Percentiles rank a stretch among this genome's conserved stretches.
Conservation (phyloP, 2,888 invertebrate genomes). For the Aporophyla nigra region DNA sequence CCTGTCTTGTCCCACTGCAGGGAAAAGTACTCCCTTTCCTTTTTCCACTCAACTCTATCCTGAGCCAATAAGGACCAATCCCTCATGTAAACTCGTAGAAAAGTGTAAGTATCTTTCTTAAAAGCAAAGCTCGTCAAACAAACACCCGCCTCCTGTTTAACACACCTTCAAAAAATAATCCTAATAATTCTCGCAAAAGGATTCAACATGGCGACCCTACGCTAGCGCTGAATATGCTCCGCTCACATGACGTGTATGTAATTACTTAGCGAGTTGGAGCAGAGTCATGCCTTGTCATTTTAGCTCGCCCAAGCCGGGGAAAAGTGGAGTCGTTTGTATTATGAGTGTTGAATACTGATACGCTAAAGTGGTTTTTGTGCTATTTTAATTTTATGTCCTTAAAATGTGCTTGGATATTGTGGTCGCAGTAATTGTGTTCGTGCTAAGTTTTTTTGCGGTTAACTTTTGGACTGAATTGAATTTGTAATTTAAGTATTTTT, state of each 20-base stretch:
- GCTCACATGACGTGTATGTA: conserved; percentile 87
- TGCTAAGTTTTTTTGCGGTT: conserved; percentile 8
- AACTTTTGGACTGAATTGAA: not conserved
- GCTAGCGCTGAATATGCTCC: conserved; percentile 72
- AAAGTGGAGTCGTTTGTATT: conserved; percentile 76
- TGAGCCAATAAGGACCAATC: too few species aligned
- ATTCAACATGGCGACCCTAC: conserved; percentile 65
- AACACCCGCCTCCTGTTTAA: not conserved
- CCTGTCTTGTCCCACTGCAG: too few species aligned
- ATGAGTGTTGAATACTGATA: conserved; percentile 74
- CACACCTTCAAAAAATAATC: conserved; percentile 17
- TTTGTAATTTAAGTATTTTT: conserved; percentile 2
- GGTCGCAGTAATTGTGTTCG: conserved; percentile 48
- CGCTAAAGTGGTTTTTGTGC: conserved; percentile 67
- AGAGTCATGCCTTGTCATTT: conserved; percentile 89
- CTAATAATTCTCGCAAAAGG: conserved; percentile 43
- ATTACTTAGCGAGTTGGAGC: conserved; percentile 87
- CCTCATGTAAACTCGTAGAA: too few species aligned
- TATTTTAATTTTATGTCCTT: conserved; percentile 66
- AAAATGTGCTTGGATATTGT: conserved; percentile 50
- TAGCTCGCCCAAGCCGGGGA: conserved; percentile 72
- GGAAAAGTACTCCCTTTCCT: too few species aligned
- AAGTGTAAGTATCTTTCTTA: too few species aligned
- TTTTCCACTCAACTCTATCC: too few species aligned
- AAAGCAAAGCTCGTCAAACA: not conserved